A percentile compares a stretch with the other conserved stretches of the same genome.
These are phyloP conservation scores for Drosophila colorata DNA, from an alignment of 2,888 invertebrate genomes.

Conservation along the genomic window DNA sequence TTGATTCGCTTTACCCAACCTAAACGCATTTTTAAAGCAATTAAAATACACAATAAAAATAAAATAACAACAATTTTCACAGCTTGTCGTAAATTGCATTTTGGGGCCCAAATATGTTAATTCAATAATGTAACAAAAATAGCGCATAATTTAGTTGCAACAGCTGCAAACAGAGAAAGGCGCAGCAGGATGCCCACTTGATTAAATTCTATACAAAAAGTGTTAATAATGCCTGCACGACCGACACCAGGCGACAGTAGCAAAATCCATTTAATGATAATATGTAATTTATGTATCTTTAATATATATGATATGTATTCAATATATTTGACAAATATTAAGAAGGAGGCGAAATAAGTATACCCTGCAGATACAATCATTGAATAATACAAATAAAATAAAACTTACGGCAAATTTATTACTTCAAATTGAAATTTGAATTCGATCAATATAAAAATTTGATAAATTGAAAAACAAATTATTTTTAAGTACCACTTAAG, in stretches of 20 bases:
- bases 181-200: slow-evolving; percentile 26
- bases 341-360: not conserved
- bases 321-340: slow-evolving; percentile 24
- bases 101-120: slow-evolving; percentile 11
- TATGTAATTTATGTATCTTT: not conserved
- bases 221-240: slow-evolving; percentile 15
- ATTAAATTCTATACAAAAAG: slow-evolving; percentile 49
- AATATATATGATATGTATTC: slow-evolving; percentile 22
- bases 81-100: slow-evolving; percentile 33
- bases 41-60: slow-evolving; percentile 38
- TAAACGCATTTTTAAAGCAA: slow-evolving; percentile 66
- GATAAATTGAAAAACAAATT: no score
- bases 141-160: slow-evolving; percentile 38
- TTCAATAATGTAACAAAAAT: slow-evolving; percentile 47
- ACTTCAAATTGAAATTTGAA: no score
- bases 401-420: no score
- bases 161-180: slow-evolving; percentile 19
- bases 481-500: no score
- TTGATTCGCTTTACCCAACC: not conserved
- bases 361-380: not conserved
- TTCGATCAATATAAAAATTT: no score
- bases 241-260: not conserved
- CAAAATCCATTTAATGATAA: slow-evolving; percentile 45
- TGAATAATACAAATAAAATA: no score
- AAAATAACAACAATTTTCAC: slow-evolving; percentile 7